Evolutionary conservation across 2,888 invertebrate species (phyloP), one percentile per base, ranked within the genome.

Genomic region (Machimus rusticus): DNA sequence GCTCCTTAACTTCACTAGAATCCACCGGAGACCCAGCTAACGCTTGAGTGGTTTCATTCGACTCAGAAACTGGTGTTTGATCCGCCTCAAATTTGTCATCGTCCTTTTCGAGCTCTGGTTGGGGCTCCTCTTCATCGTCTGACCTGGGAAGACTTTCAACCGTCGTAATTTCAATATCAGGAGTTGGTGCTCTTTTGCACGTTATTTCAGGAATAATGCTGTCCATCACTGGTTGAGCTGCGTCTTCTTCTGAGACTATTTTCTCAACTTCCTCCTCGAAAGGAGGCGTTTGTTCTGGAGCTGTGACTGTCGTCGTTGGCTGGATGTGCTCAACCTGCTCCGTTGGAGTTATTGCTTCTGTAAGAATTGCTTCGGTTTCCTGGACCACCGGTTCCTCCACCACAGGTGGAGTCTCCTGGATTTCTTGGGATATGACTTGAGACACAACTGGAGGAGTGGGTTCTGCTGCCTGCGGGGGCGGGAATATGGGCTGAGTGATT

Each of bases 141-240:
- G 92, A 92, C 4, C 92, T 90, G 4, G 92, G 92, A 57, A 92
- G 88, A 88, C 92, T 92, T 88, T 92, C 93, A 14, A 92, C 92
- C 12, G 93, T 92, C 2, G 92, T 92, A 55, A 92, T 92, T 89
- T 92, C 92, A 87, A 92, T 92, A 55, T 92, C 93, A 0, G 92
- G 92, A 87, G 92, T 92, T 9, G 92, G 92, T 0, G 92, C 92
- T 3, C 92, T 89, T 81, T 91, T 91, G n/a, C 89, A 88, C 1
- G 89, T 88, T 12, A 91, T 90, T 81, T 89, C 90, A 3, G 92
- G 91, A 12, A 91, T 90, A 87, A 92, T 92, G 76, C 89, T 90
- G 86, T 90, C 91, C 89, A 89, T 90, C n/a, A 89, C 88, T 2
- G 51, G 55, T 77, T 76, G 86, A 16, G 3, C 34, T 31, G 14